Conservation (phyloP, 2,113 vertebrate species). For the Taxidea taxus region DNA sequence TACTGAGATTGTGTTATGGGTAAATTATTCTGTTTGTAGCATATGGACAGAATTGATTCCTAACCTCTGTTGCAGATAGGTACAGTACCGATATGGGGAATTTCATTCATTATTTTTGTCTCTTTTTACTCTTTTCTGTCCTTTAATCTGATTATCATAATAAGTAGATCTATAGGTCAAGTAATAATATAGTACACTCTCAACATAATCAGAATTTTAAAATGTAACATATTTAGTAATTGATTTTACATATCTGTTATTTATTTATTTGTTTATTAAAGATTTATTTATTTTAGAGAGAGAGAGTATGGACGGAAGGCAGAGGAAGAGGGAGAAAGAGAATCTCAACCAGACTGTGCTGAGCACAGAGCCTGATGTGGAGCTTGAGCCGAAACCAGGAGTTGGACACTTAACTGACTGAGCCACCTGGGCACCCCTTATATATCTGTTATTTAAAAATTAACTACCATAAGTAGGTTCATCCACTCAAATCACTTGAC, state of each 20-base stretch:
- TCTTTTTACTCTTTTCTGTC: not conserved
- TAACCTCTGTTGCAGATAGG: not conserved
- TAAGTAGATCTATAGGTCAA: not conserved
- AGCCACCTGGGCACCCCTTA: not conserved
- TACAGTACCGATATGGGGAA: not conserved
- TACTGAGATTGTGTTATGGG: not conserved
- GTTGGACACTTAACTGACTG: not conserved
- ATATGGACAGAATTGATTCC: slow-evolving; percentile 2
- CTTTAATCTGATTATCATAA: not conserved
- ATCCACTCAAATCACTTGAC: not conserved
- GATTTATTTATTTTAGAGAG: not conserved
- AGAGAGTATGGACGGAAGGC: not conserved
- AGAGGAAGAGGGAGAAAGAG: not conserved
- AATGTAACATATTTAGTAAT: not conserved
- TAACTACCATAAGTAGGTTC: not conserved
- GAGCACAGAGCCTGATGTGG: not conserved
- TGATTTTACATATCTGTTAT: not conserved
- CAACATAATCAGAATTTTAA: not conserved
- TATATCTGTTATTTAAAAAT: slow-evolving; percentile 18
- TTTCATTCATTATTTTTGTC: slow-evolving; percentile 11
- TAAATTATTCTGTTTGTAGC: not conserved
- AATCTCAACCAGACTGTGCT: not conserved
- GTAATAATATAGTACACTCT: not conserved
- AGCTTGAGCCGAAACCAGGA: not conserved
- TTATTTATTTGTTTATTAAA: not conserved